Evolutionary conservation across 2,888 invertebrate genomes (phyloP), one percentile per base, ranked within the genome.

Genomic region (Latrodectus elegans): DNA sequence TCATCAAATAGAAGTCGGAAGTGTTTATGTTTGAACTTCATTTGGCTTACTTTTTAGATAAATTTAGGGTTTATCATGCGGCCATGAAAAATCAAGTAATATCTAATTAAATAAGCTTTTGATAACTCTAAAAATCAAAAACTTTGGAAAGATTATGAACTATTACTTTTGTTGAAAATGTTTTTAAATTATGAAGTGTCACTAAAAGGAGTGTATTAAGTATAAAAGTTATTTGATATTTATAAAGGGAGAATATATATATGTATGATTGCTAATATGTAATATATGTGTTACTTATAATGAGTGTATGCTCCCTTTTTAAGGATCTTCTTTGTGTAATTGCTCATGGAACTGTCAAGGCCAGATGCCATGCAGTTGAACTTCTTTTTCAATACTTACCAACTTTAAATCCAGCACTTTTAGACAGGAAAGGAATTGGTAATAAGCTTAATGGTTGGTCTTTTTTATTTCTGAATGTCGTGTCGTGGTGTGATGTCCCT

Each of bases 311-410:
- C 38, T 38, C 38, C 38, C 38, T 38, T 52, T 55, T 81, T 38
- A 73, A 93, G 92, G 99, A 99, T 92, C 94, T 99, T 88, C 94
- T 99, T 55, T 96, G 97, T 92, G 98, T 99, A 55, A 96, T 99
- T 90, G 99, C 99, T 14, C 97, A 99, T 92, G 99, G 99, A 71
- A 98, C 99, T 0, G 95, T 97, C 89, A 95, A 96, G 77, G 97
- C 99, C 0, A 93, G 98, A 77, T 95, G 97, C n/a, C 97, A 98
- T 0, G 99, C 99, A 1, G 98, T 98, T 79, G 98, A 99, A 93
- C 94, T 99, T 65, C 94, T 99, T 75, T 99, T 99, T 93, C 98
- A 99, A 93, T 99, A 99, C 92, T 99, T 99, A 99, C 99, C 99
- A 8, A 96, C 98, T 6, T 96, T 99, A 91, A 98, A 99, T 93